Evolutionary conservation across 2,888 invertebrate species (phyloP).

Genomic region (Latrodectus hesperus): DNA sequence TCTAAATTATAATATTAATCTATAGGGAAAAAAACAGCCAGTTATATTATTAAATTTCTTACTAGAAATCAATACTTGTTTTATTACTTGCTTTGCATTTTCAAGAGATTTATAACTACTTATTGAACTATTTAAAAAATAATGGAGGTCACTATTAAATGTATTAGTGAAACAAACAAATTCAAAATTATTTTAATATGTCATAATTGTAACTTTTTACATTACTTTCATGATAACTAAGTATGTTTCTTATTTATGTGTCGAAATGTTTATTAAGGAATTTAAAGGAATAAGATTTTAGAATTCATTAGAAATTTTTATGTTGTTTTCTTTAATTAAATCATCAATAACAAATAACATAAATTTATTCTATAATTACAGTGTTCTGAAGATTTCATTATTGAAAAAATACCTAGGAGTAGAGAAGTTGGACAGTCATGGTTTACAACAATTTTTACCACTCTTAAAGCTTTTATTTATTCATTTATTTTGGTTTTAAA

Average conservation of each 20-base stretch:
- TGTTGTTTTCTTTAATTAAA: neutral
- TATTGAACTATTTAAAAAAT: too few relatives aligned
- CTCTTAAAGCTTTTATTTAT: constrained; percentile 82
- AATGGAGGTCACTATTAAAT: too few relatives aligned
- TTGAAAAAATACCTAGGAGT: constrained; percentile 76
- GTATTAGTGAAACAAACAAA: too few relatives aligned
- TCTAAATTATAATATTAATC: too few relatives aligned
- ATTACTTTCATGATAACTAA: neutral
- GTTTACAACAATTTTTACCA: constrained; percentile 85
- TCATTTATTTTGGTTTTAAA: constrained; percentile 82
- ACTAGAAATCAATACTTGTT: too few relatives aligned
- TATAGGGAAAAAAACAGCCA: too few relatives aligned
- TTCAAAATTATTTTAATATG: too few relatives aligned
- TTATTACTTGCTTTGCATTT: too few relatives aligned
- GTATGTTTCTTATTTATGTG: neutral
- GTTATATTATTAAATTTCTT: too few relatives aligned
- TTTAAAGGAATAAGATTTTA: neutral
- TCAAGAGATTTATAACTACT: too few relatives aligned
- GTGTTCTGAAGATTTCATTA: constrained; percentile 18
- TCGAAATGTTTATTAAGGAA: neutral
- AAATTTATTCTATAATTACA: constrained; percentile 3
- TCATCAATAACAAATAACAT: too few relatives aligned
- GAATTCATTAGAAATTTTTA: neutral
- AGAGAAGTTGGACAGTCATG: constrained; percentile 92
- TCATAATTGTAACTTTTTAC: neutral